These are phyloP conservation scores for Recurvirostra avosetta DNA, from an alignment of 2,113 vertebrate species.

Conservation along the genomic window DNA sequence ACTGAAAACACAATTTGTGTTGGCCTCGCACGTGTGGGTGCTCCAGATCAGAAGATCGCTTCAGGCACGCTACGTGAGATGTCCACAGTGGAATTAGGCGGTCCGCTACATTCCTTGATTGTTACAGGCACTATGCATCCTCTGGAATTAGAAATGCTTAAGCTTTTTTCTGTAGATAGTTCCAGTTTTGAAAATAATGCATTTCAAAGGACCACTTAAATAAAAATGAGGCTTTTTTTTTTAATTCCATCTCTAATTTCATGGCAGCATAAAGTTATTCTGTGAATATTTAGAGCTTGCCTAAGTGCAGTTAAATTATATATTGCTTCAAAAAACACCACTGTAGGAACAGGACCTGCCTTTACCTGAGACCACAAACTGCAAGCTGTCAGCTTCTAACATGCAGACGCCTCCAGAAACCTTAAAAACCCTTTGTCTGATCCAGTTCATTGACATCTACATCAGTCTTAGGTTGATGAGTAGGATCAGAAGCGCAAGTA, in stretches of 20 bases:
- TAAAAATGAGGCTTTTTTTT: neutral
- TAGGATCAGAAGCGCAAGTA: neutral
- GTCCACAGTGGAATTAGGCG: slow-evolving; percentile 82
- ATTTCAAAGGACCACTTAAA: slow-evolving; percentile 32
- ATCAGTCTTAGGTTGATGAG: neutral
- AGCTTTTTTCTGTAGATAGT: slow-evolving; percentile 76
- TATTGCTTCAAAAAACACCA: neutral
- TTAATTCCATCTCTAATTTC: neutral
- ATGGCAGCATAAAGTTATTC: neutral
- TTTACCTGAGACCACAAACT: neutral
- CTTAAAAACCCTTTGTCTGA: neutral
- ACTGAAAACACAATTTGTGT: slow-evolving; percentile 80
- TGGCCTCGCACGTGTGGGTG: slow-evolving; percentile 86
- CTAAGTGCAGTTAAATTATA: neutral
- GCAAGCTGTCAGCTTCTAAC: neutral
- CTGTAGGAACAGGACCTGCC: neutral
- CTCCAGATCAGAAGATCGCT: slow-evolving; percentile 82
- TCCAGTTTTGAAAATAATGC: slow-evolving; percentile 45
- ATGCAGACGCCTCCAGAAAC: neutral
- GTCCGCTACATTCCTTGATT: slow-evolving; percentile 89
- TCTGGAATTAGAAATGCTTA: slow-evolving; percentile 91
- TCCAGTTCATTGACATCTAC: neutral
- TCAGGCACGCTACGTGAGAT: slow-evolving; percentile 82
- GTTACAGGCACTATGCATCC: slow-evolving; percentile 89
- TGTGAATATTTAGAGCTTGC: neutral